Evolutionary conservation across 2,797 vertebrate genomes (phyloP).

Genomic region (Hydrophis major): DNA sequence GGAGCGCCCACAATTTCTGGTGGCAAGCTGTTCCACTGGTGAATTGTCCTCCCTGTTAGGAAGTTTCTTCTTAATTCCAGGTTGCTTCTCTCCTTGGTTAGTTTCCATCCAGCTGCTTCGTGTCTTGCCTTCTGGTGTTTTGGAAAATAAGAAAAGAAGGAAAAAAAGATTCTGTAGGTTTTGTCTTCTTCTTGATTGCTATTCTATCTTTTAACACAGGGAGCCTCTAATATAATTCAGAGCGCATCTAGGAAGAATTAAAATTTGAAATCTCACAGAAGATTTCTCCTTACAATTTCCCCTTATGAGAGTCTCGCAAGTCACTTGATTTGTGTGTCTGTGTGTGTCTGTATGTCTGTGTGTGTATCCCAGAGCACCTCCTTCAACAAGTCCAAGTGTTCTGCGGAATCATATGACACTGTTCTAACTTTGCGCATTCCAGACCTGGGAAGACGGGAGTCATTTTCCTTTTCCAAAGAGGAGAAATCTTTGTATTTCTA

Average conservation of each 20-base stretch:
- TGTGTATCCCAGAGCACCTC: neutral
- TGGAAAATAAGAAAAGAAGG: neutral
- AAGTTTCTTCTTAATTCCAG: neutral
- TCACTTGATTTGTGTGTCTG: neutral
- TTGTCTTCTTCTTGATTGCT: neutral
- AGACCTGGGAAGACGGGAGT: neutral
- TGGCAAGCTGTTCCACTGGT: neutral
- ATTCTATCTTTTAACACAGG: neutral
- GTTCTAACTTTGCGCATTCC: neutral
- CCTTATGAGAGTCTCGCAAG: neutral
- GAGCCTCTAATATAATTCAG: neutral
- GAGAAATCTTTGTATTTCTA: slow-evolving; percentile 35
- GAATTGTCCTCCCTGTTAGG: neutral
- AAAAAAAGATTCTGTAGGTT: neutral
- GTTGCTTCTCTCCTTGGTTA: neutral
- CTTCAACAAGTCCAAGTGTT: neutral
- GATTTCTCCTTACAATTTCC: neutral
- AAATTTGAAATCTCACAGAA: neutral
- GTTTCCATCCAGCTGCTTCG: neutral
- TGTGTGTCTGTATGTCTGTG: neutral
- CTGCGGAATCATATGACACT: neutral
- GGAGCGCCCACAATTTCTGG: no score
- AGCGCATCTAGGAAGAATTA: neutral
- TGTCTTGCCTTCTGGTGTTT: neutral
- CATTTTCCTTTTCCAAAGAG: neutral